Conservation (phyloP, 2,888 invertebrate species). For the Agelastica alni region DNA sequence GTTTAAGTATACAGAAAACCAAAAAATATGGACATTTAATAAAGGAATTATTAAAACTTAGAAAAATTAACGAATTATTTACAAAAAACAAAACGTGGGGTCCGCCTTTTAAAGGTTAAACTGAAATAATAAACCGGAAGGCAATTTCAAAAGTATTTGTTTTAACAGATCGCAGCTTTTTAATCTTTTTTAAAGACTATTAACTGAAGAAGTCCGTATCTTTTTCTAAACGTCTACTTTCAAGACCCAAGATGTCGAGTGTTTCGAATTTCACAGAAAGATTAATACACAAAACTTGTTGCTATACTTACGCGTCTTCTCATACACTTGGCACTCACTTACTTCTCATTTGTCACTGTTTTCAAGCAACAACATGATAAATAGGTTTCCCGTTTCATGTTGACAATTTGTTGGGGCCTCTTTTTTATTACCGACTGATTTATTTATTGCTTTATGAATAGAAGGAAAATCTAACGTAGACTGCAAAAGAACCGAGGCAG, state of each 20-base stretch:
- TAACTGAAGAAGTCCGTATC: not conserved
- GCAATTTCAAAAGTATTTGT: too few species aligned
- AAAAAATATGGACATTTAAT: too few species aligned
- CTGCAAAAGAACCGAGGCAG: not conserved
- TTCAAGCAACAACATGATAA: conserved; percentile 17
- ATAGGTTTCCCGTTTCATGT: conserved; percentile 12
- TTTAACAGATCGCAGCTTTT: too few species aligned
- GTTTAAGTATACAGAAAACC: too few species aligned
- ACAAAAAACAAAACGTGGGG: too few species aligned
- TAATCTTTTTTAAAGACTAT: not conserved
- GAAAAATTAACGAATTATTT: too few species aligned
- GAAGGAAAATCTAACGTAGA: not conserved
- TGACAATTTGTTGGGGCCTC: conserved; percentile 19
- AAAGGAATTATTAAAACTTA: too few species aligned
- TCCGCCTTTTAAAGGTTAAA: too few species aligned
- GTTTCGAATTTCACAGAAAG: conserved; percentile 2
- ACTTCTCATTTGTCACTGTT: conserved; percentile 20
- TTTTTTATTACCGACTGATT: conserved; percentile 9
- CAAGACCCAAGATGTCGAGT: not conserved
- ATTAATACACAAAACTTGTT: conserved; percentile 14
- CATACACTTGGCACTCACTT: conserved; percentile 12
- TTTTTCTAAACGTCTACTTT: not conserved
- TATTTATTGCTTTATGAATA: not conserved
- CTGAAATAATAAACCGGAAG: too few species aligned
- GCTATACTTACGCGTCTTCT: conserved; percentile 10